Conservation (phyloP, 1,140 invertebrate species). For the Rhopalosiphum maidis region DNA sequence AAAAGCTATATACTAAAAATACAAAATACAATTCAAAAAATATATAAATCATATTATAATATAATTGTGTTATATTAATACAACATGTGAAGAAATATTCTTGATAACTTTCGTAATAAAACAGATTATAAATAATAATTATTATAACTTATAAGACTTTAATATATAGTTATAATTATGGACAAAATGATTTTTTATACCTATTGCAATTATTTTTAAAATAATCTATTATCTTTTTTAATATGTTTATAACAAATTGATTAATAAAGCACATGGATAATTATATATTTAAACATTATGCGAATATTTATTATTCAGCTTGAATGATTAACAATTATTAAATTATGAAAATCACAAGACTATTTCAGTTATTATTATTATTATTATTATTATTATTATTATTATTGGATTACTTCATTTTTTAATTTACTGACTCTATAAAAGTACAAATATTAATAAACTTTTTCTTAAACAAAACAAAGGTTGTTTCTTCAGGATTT, state of each 20-base stretch:
- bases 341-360: background rate
- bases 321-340: background rate
- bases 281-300: background rate
- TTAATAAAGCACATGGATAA: background rate
- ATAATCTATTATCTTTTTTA: background rate
- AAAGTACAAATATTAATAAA: background rate
- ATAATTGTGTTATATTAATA: background rate
- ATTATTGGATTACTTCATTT: background rate
- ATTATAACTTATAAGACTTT: background rate
- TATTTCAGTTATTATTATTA: background rate
- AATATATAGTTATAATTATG: background rate
- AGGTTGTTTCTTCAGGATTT: background rate
- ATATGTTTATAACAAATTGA: background rate
- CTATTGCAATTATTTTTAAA: background rate
- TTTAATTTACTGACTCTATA: background rate
- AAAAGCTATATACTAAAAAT: background rate
- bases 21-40: background rate
- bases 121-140: background rate
- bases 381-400: background rate
- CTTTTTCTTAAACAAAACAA: background rate
- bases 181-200: background rate
- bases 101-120: background rate
- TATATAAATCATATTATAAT: background rate
- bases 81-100: background rate
- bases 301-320: background rate